Conservation (phyloP, 1,140 invertebrate species). For the Sycophaga agraensis region DNA sequence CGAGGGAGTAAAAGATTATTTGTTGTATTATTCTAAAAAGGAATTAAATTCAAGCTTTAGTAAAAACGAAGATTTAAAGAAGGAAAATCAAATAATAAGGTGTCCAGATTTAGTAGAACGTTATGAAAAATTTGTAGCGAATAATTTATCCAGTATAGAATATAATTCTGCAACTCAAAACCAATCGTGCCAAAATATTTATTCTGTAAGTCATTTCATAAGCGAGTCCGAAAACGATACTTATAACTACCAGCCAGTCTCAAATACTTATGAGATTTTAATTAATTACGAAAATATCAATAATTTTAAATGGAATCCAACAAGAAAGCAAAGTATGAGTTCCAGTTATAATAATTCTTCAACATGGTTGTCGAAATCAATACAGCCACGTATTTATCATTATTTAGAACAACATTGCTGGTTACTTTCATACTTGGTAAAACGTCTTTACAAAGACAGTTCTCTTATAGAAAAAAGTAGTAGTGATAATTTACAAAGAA, state of each 20-base stretch:
- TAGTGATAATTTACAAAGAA: slow-evolving; percentile 43
- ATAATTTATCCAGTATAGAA: slow-evolving; percentile 15
- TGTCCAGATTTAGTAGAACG: slow-evolving; percentile 36
- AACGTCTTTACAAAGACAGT: slow-evolving; percentile 52
- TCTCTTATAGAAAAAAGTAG: slow-evolving; percentile 42
- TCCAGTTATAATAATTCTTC: neutral
- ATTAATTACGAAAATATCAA: slow-evolving; percentile 12
- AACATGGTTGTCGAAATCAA: slow-evolving; percentile 34
- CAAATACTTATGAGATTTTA: slow-evolving; percentile 17
- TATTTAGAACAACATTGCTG: slow-evolving; percentile 62
- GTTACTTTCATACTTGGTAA: slow-evolving; percentile 61
- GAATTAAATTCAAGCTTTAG: neutral
- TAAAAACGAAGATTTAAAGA: neutral
- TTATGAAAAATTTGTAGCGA: slow-evolving; percentile 32
- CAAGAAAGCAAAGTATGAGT: slow-evolving; percentile 3
- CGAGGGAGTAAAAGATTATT: slow-evolving; percentile 34
- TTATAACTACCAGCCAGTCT: slow-evolving; percentile 8
- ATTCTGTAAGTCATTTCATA: slow-evolving; percentile 27
- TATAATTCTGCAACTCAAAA: neutral
- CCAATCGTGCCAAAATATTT: slow-evolving; percentile 14
- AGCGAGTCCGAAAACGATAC: slow-evolving; percentile 11
- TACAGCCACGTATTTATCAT: slow-evolving; percentile 52
- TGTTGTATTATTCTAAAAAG: slow-evolving; percentile 33
- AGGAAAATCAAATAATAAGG: slow-evolving; percentile 6
- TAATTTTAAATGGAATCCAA: neutral